phyloP scores from a whole-genome alignment of 2,888 invertebrate species.

The Metallyticus violacea region DNA sequence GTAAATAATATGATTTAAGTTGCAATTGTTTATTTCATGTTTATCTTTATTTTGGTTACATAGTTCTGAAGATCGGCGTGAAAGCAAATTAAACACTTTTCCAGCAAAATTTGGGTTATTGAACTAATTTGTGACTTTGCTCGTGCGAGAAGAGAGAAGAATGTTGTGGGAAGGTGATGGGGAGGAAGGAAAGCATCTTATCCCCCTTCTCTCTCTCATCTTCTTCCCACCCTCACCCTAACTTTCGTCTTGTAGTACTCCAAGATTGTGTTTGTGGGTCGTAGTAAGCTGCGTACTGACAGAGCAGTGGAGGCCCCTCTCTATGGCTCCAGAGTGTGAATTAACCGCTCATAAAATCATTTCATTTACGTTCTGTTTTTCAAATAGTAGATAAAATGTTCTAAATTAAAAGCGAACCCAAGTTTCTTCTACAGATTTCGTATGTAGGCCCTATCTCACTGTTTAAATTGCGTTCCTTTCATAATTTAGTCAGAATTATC shows the following conservation, averaged over 20 bases:
- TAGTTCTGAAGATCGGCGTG: background rate
- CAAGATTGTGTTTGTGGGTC: conserved; percentile 8
- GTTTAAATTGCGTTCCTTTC: no score
- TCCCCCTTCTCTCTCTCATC: background rate
- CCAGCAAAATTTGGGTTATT: background rate
- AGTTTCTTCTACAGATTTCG: no score
- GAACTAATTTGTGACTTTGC: background rate
- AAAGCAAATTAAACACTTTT: background rate
- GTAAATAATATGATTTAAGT: no score
- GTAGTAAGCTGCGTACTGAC: background rate
- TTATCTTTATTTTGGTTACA: background rate
- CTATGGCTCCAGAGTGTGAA: background rate
- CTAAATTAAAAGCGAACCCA: no score
- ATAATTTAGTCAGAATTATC: no score
- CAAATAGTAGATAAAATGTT: no score
- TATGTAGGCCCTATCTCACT: no score
- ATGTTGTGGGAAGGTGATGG: background rate
- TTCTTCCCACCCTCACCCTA: background rate
- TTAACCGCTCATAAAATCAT: background rate
- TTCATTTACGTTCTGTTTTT: no score
- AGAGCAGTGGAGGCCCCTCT: background rate
- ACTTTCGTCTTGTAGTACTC: background rate
- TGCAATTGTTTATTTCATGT: background rate
- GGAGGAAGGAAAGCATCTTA: background rate
- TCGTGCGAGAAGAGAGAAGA: background rate